Conservation (phyloP, 2,113 vertebrate genomes). For the Chauna torquata region DNA sequence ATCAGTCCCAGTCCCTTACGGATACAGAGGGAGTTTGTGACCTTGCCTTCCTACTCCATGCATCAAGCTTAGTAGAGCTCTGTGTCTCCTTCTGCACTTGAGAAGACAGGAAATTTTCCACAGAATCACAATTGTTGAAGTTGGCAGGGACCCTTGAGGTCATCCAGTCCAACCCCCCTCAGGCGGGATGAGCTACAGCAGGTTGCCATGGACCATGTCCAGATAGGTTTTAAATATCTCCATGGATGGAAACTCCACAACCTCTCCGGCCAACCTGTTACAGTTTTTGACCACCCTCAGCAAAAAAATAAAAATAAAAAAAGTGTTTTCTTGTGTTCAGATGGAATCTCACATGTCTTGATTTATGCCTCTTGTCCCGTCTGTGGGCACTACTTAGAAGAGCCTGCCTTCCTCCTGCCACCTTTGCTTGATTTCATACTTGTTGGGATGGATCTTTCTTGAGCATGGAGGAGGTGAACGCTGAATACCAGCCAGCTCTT, state of each 20-base stretch:
- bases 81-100: not conserved
- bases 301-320: not conserved
- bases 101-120: not conserved
- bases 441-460: not conserved
- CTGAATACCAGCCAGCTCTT: not conserved
- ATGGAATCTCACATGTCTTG: not conserved
- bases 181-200: not conserved
- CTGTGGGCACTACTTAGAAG: not conserved
- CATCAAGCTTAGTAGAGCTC: not conserved
- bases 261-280: not conserved
- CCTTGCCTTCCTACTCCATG: not conserved
- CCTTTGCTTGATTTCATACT: not conserved
- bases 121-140: not conserved
- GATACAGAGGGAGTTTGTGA: not conserved
- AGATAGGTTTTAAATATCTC: not conserved
- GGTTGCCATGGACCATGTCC: not conserved
- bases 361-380: not conserved
- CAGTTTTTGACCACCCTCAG: not conserved
- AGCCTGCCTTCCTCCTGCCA: not conserved
- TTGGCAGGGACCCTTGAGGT: not conserved
- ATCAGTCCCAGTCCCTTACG: accelerated
- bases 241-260: not conserved
- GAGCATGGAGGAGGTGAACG: not conserved
- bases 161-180: not conserved
- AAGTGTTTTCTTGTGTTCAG: not conserved